Evolutionary conservation across 1,140 invertebrate species (phyloP).

Genomic region (Yoshiicerus persimilis): DNA sequence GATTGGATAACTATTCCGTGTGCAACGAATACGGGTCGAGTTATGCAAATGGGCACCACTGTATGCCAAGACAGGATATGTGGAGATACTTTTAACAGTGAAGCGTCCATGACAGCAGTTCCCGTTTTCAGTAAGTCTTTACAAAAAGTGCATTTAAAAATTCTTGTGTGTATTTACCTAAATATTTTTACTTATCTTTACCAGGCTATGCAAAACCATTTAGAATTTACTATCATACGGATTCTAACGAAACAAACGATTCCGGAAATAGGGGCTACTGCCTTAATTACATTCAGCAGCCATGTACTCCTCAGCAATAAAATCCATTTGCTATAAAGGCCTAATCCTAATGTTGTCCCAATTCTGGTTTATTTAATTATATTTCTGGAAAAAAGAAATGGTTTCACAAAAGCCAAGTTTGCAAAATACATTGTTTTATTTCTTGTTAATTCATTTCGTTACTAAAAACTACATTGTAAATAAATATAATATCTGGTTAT

Average conservation of each 20-base stretch:
- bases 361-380: background rate
- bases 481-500: too few relatives aligned
- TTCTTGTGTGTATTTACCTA: background rate
- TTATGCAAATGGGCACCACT: conserved; percentile 47
- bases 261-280: conserved; percentile 76
- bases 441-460: too few relatives aligned
- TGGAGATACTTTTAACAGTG: conserved; percentile 69
- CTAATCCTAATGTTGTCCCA: background rate
- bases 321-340: background rate
- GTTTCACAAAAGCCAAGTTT: too few relatives aligned
- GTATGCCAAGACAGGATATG: conserved; percentile 71
- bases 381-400: background rate
- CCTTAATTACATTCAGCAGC: conserved; percentile 78
- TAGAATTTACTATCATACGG: conserved; percentile 73
- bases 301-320: conserved; percentile 63
- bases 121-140: conserved; percentile 67
- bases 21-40: conserved; percentile 64
- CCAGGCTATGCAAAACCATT: conserved; percentile 67
- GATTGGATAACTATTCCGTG: conserved; percentile 79
- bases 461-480: too few relatives aligned
- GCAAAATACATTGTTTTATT: too few relatives aligned
- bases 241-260: conserved; percentile 72
- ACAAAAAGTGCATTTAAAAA: too few relatives aligned
- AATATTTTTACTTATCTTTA: background rate
- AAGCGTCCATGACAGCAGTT: conserved; percentile 60